Percentiles rank a stretch among this genome's conserved stretches.
Conservation (phyloP, 2,888 invertebrate species). For the Anaspis maculata region DNA sequence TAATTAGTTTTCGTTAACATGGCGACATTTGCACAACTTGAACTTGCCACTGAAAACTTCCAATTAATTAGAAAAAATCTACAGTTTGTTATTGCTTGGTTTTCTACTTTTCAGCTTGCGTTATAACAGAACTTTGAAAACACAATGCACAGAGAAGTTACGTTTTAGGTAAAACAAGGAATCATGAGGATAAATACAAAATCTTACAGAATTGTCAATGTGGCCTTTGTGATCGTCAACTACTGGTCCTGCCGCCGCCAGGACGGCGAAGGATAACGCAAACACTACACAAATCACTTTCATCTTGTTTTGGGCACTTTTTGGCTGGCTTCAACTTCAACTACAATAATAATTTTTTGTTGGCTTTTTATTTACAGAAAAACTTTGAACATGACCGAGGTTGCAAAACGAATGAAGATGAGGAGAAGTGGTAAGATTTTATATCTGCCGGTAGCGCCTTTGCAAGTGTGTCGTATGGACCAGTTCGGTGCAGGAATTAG, state of each 20-base stretch:
- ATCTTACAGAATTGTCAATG: conserved; percentile 39
- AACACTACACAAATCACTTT: conserved; percentile 39
- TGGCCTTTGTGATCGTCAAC: conserved; percentile 36
- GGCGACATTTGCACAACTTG: no score
- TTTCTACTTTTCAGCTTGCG: no score
- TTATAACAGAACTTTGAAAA: no score
- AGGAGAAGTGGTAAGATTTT: conserved; percentile 37
- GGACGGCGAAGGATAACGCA: conserved; percentile 26
- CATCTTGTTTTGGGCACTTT: conserved; percentile 31
- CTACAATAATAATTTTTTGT: no score
- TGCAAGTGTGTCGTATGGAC: conserved; percentile 42
- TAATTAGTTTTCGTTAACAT: no score
- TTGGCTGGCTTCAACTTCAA: no score
- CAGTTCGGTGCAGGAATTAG: conserved; percentile 40
- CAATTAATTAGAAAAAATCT: no score
- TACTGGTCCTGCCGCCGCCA: conserved; percentile 35
- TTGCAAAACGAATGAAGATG: conserved; percentile 39
- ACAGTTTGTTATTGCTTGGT: no score
- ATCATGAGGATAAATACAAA: no score
- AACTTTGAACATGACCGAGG: conserved; percentile 36
- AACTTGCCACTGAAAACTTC: no score
- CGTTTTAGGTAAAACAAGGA: no score
- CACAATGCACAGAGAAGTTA: no score
- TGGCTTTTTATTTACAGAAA: conserved; percentile 7
- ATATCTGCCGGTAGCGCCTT: conserved; percentile 34